Base-by-base conservation (phyloP, 2,888 invertebrate genomes). In the Brenthis ino region DNA sequence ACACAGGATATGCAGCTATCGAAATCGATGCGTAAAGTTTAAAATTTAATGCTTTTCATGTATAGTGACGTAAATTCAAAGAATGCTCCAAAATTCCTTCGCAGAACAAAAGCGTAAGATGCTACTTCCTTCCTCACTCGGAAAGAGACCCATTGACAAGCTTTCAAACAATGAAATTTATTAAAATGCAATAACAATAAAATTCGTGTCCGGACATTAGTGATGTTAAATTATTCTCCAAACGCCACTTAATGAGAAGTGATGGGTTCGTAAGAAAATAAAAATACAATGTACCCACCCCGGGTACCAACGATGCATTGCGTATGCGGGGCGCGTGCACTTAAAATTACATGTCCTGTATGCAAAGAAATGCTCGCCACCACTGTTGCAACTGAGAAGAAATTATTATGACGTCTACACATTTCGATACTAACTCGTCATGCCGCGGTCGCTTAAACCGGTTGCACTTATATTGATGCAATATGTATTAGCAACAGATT, bases 141-240 rank as follows among this genome's bases (percentile, higher is more conserved):
- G 91, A 91, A 91, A 81, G 80, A 80, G 77, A 74, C 71, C 83
- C 84, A 85, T 88, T 85, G 86, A 88, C 80, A 80, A 84, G 74
- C 74, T 74, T 77, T 78, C 74, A 76, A 88, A 91, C 91, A 92
- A 91, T 90, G 90, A 90, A 84, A 75, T 89, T 87, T 88, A 91
- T 93, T 93, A 91, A 91, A 92, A 93, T 89, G 92, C 90, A 88
- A 91, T 93, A 93, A 91, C 91, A 91, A 93, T 92, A 92, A 91
- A 92, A 91, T 88, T 89, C 87, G 85, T 92, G 91, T 89, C 91
- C 91, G 90, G 89, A 91, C 91, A 91, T 92, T 92, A 91, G 82
- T 74, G 82, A 93, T 91, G 91, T 84, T 88, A 93, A 93, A 81
- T 90, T 93, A 93, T 93, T 93, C 93, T 91, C 83, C 86, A 88